A percentile compares a stretch with the other conserved stretches of the same genome.
Conservation (phyloP, 1,140 invertebrate species). For the Geopemphigus sp. region DNA sequence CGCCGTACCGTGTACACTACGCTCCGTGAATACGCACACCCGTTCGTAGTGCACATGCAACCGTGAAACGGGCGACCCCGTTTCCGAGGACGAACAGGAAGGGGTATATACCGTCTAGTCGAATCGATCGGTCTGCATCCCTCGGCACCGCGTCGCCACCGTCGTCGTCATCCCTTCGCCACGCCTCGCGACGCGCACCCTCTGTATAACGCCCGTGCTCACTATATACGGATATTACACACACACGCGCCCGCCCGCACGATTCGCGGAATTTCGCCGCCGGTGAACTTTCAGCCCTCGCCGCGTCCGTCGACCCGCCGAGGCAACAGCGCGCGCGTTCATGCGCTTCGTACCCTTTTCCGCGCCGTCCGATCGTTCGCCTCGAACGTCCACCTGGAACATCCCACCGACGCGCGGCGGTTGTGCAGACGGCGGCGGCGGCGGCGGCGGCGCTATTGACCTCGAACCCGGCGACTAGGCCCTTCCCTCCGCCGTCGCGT, state of each 20-base stretch:
- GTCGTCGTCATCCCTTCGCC: no score
- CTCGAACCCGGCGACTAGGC: slow-evolving; percentile 10
- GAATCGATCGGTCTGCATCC: slow-evolving; percentile 28
- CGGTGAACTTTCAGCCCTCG: slow-evolving; percentile 24
- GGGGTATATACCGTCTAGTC: slow-evolving; percentile 9
- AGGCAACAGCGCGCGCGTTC: no score
- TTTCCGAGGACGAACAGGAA: slow-evolving; percentile 7
- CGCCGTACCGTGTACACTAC: no score
- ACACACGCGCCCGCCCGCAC: neutral
- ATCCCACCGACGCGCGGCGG: no score
- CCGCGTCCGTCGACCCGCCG: neutral
- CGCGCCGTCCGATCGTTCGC: no score
- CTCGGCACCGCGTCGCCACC: neutral
- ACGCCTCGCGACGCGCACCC: neutral
- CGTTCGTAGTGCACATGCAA: slow-evolving; percentile 20
- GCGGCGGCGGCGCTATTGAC: slow-evolving; percentile 10
- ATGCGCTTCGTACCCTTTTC: no score
- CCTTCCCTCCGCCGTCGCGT: neutral
- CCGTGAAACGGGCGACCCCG: slow-evolving; percentile 6
- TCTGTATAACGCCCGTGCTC: neutral
- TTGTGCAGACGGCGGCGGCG: neutral
- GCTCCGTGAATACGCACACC: no score
- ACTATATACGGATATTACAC: neutral
- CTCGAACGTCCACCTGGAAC: no score
- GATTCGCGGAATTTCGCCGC: neutral